Percentiles rank a stretch among this genome's conserved stretches.
These are phyloP conservation scores for Phlogophora meticulosa DNA, from an alignment of 2,888 invertebrate species.

Conservation along the genomic window DNA sequence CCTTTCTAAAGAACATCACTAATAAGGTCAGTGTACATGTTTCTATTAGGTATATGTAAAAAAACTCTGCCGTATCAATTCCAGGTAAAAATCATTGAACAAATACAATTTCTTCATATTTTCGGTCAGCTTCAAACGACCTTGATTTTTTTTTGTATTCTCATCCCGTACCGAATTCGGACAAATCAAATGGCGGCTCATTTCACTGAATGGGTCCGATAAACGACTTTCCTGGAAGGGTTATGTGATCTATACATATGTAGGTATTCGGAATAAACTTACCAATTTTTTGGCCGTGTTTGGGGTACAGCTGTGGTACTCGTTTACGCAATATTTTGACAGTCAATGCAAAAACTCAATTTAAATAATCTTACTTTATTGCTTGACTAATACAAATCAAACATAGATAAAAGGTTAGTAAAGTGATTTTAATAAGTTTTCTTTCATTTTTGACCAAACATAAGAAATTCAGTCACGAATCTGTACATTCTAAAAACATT, in stretches of 20 bases:
- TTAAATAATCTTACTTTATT: too few relatives aligned
- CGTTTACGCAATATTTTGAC: too few relatives aligned
- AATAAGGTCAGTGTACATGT: too few relatives aligned
- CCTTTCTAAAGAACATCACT: too few relatives aligned
- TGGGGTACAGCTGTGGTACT: background rate
- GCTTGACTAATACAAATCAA: too few relatives aligned
- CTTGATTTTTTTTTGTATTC: constrained; percentile 40
- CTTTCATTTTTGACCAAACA: too few relatives aligned
- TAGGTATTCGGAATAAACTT: constrained; percentile 3
- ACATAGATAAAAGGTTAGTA: too few relatives aligned
- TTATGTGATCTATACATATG: constrained; percentile 15
- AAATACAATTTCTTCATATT: background rate
- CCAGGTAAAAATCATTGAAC: background rate
- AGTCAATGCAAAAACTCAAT: too few relatives aligned
- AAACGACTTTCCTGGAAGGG: constrained; percentile 42
- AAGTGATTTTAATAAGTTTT: too few relatives aligned
- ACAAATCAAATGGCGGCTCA: constrained; percentile 49
- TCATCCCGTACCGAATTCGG: constrained; percentile 31
- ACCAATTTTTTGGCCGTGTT: background rate
- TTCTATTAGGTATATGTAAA: too few relatives aligned
- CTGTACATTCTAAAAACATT: background rate
- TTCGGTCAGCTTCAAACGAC: background rate
- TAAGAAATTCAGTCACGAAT: too few relatives aligned
- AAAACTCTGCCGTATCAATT: background rate
- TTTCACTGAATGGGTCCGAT: constrained; percentile 49